Base-by-base conservation (phyloP, 2,797 vertebrate genomes). In the Arnoldichthys spilopterus region DNA sequence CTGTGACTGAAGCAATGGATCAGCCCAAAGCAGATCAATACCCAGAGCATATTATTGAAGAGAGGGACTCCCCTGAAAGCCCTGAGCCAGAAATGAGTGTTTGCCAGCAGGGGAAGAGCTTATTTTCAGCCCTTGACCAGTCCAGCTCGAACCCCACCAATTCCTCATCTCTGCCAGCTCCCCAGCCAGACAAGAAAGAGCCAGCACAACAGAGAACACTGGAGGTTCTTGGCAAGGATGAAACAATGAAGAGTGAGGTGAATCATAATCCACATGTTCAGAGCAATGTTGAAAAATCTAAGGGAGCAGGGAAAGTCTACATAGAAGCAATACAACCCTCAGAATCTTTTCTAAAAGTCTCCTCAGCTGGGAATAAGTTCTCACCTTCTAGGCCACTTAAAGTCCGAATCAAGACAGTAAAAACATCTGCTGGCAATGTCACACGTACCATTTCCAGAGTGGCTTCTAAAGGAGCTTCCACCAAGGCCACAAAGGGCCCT, bases 391-490 rank as follows among this genome's bases (percentile, higher is more conserved):
- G 83, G 53, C 96, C 96, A 0, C 94, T 98, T 63, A 98, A 98
- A 68, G 96, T 98, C 58, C 91, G 96, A 84, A 98, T 98, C 83
- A 99, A 97, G 85, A 96, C 94, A 43, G 92, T 96, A 76, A 96
- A 96, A 81, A 96, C 95, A 0, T 92, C 95, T 0, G 94, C 93
- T 0, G 96, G 96, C 9, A 95, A 91, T 86, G 93, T 96, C 87
- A 96, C 94, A 20, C 89, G 95, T 71, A 95, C 96, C 0, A 94
- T 95, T 13, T 94, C 95, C 34, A 91, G 94, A 51, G 92, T 93
- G n/a, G 90, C 58, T 1, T 72, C 90, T 51, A 93, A 93, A 86
- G 89, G 75, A 85, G 76, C 63, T 82, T 72, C 63, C 5, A 79
- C 68, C 24, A 87, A 73, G 84, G n/a, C 79, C 20, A n/a, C 80